Evolutionary conservation across 1,140 invertebrate species (phyloP).

Genomic region (Sitodiplosis mosellana): DNA sequence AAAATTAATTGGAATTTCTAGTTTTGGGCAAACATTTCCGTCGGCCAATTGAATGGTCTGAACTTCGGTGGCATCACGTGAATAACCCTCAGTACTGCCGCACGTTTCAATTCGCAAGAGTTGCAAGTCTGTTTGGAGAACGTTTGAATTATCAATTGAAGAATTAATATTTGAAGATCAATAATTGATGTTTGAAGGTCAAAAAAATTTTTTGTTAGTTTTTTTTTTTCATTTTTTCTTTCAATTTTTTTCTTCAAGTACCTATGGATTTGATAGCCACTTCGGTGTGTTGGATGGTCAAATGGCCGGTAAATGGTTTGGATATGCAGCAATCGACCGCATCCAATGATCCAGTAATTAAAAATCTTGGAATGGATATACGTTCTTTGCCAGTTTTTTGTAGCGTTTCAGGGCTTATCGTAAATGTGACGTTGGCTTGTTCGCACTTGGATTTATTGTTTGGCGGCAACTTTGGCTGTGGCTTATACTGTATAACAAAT

Average conservation of each 20-base stretch:
- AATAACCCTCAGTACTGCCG: conserved; percentile 86
- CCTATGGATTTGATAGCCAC: conserved; percentile 78
- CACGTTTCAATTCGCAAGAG: conserved; percentile 89
- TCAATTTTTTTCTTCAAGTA: too few species aligned
- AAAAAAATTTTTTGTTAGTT: too few species aligned
- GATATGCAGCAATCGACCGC: conserved; percentile 63
- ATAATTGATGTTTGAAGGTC: too few species aligned
- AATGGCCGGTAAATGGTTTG: conserved; percentile 73
- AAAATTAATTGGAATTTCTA: conserved; percentile 86
- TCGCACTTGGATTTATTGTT: background rate
- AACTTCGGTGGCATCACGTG: conserved; percentile 90
- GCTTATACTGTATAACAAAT: conserved; percentile 79
- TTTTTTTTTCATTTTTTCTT: too few species aligned
- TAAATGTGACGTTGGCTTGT: conserved; percentile 47
- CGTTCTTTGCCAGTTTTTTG: conserved; percentile 46
- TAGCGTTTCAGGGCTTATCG: conserved; percentile 63
- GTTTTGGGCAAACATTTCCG: conserved; percentile 64
- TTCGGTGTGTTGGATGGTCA: conserved; percentile 55
- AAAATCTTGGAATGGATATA: conserved; percentile 58
- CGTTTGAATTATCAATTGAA: too few species aligned
- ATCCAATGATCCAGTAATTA: conserved; percentile 65
- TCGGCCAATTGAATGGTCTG: conserved; percentile 96
- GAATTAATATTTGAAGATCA: too few species aligned
- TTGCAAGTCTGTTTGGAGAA: conserved; percentile 87
- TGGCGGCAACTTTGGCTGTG: conserved; percentile 11